Evolutionary conservation across 2,113 vertebrate genomes (phyloP).

Genomic region (Varanus komodoensis): DNA sequence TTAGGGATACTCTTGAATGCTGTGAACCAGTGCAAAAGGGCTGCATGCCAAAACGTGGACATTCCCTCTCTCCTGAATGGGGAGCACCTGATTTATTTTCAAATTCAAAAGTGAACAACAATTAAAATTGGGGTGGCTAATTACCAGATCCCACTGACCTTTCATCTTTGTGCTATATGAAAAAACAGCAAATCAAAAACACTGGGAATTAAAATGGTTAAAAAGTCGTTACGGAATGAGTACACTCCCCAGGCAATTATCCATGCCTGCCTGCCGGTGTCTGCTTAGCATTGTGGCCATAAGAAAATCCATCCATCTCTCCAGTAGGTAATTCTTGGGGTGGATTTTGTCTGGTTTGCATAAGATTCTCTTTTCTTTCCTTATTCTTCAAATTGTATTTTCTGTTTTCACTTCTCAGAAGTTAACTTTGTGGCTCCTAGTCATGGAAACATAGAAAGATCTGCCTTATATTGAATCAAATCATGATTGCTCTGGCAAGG

Average conservation of each 20-base stretch:
- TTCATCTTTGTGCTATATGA: background rate
- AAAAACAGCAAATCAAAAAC: background rate
- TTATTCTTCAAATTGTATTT: background rate
- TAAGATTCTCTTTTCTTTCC: too few relatives aligned
- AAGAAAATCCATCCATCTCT: background rate
- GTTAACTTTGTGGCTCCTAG: background rate
- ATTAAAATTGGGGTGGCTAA: background rate
- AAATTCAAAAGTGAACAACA: background rate
- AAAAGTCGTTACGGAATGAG: background rate
- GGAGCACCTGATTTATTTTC: background rate
- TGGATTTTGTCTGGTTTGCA: background rate
- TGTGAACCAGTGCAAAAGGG: slow-evolving; percentile 10
- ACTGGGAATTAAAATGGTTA: background rate
- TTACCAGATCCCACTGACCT: background rate
- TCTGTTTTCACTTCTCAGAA: slow-evolving; percentile 2
- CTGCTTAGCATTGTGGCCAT: background rate
- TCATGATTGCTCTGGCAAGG: background rate
- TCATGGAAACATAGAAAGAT: background rate
- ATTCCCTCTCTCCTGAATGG: background rate
- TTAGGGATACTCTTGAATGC: background rate
- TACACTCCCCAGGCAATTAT: background rate
- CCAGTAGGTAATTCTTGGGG: background rate
- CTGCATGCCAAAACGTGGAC: background rate
- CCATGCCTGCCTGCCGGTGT: background rate
- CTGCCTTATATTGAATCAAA: background rate